Percentiles rank a stretch among this genome's conserved stretches.
Conservation (phyloP, 1,140 invertebrate genomes). For the Drosophila jambulina region DNA sequence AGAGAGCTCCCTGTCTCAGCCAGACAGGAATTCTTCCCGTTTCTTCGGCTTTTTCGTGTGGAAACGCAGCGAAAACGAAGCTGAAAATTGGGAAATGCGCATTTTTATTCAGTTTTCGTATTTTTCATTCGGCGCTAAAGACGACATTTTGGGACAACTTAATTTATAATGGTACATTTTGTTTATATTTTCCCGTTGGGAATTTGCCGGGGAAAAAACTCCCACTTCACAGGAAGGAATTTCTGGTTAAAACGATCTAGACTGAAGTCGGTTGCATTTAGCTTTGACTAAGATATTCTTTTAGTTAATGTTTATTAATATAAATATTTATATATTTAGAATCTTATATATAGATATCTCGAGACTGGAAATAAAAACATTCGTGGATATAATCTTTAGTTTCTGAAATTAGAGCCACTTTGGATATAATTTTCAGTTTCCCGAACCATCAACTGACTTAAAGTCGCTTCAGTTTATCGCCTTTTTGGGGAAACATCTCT, state of each 20-base stretch:
- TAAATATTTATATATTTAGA: too few relatives aligned
- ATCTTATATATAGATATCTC: too few relatives aligned
- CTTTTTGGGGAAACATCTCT: slow-evolving; percentile 4
- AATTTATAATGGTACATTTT: slow-evolving; percentile 61
- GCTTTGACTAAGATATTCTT: not conserved
- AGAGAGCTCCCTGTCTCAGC: slow-evolving; percentile 50
- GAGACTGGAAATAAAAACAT: too few relatives aligned
- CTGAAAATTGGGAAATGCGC: slow-evolving; percentile 49
- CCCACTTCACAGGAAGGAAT: slow-evolving; percentile 4
- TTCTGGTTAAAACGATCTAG: slow-evolving; percentile 1
- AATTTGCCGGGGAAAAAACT: slow-evolving; percentile 23
- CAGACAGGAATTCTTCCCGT: slow-evolving; percentile 70
- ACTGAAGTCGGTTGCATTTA: too few relatives aligned
- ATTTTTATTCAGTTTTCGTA: slow-evolving; percentile 33
- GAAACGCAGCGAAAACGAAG: slow-evolving; percentile 40
- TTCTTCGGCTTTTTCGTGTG: slow-evolving; percentile 43
- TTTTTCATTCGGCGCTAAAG: slow-evolving; percentile 39
- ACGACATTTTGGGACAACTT: slow-evolving; percentile 63
- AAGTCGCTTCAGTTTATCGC: slow-evolving; percentile 1
- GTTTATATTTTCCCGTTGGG: slow-evolving; percentile 16
- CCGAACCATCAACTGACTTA: not conserved
- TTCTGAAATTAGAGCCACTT: not conserved
- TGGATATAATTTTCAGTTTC: not conserved
- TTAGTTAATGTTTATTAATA: too few relatives aligned
- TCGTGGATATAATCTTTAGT: too few relatives aligned